Conservation (phyloP, 2,797 vertebrate genomes). For the Crocidura indochinensis region DNA sequence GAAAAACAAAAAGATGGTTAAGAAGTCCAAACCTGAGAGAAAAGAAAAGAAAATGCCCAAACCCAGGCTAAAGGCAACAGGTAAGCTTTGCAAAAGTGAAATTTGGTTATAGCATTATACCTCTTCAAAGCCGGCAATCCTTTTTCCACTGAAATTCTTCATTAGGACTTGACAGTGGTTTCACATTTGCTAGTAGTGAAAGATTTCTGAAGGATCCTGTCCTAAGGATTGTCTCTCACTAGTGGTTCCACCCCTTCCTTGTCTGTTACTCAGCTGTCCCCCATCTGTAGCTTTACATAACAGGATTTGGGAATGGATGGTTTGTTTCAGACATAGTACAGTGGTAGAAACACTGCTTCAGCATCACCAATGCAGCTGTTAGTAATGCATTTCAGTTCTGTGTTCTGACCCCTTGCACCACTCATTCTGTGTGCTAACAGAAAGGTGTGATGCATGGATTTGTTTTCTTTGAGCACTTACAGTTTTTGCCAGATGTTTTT, state of each 20-base stretch:
- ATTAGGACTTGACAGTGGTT: neutral
- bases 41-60: slow-evolving; percentile 99
- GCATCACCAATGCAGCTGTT: neutral
- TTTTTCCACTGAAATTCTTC: slow-evolving; percentile 28
- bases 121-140: neutral
- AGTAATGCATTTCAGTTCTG: neutral
- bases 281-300: neutral
- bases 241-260: neutral
- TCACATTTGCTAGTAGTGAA: slow-evolving; percentile 12
- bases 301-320: neutral
- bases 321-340: neutral
- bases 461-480: neutral
- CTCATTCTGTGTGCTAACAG: neutral
- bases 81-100: slow-evolving; percentile 86
- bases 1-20: slow-evolving; percentile 97
- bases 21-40: slow-evolving; percentile 96
- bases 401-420: neutral
- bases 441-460: neutral
- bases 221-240: neutral
- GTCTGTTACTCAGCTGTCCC: neutral
- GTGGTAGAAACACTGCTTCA: neutral
- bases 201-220: neutral
- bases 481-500: slow-evolving; percentile 14
- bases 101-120: slow-evolving; percentile 49
- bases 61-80: slow-evolving; percentile 99